Conservation (phyloP, 1,140 invertebrate species). For the Polyergus mexicanus region DNA sequence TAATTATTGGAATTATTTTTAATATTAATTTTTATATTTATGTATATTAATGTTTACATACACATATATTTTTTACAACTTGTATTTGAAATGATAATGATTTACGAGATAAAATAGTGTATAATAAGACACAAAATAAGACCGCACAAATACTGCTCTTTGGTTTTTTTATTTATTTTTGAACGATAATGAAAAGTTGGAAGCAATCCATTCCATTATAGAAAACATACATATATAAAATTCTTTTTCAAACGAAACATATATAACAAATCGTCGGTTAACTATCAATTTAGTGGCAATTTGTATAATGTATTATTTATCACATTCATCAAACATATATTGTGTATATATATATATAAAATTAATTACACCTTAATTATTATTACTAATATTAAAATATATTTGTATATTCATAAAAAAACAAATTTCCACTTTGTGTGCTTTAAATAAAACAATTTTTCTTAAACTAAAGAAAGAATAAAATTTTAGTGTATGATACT, state of each 20-base stretch:
- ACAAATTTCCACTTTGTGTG: no score
- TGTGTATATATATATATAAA: not conserved
- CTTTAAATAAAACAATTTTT: no score
- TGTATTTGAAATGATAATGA: not conserved
- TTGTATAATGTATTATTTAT: not conserved
- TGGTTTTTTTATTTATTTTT: slow-evolving; percentile 5
- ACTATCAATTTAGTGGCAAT: not conserved
- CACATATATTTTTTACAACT: not conserved
- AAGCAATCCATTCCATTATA: not conserved
- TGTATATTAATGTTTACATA: not conserved
- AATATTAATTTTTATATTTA: not conserved
- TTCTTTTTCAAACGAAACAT: not conserved
- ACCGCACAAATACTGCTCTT: not conserved
- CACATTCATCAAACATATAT: not conserved
- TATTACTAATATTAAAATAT: no score
- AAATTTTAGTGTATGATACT: no score
- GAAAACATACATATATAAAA: not conserved
- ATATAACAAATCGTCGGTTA: not conserved
- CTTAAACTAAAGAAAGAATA: no score
- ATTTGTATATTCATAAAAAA: no score
- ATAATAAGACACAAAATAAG: not conserved
- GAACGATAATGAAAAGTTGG: not conserved
- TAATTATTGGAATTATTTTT: not conserved
- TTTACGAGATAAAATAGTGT: not conserved
- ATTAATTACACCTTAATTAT: not conserved